Conservation (phyloP, 2,888 invertebrate genomes). For the Amphipyra tragopoginis region DNA sequence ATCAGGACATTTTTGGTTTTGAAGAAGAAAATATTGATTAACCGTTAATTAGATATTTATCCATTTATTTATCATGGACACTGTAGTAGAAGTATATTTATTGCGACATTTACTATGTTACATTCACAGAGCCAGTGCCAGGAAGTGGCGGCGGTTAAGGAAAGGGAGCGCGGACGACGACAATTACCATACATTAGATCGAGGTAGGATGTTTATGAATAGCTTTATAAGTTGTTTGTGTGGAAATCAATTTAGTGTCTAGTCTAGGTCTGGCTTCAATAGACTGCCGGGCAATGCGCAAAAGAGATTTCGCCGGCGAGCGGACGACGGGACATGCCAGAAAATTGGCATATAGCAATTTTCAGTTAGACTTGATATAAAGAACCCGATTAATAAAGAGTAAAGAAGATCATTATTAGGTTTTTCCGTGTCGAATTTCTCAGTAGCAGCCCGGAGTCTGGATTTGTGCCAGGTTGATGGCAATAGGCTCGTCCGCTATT, state of each 20-base stretch:
- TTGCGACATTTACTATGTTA: conserved; percentile 23
- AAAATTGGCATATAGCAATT: no score
- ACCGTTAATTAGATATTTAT: conserved; percentile 10
- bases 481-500: no score
- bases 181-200: conserved; percentile 56
- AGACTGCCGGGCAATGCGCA: background rate
- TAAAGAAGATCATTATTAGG: no score
- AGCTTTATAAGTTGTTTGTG: conserved; percentile 42
- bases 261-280: conserved; percentile 6
- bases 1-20: background rate
- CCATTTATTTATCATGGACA: conserved; percentile 24
- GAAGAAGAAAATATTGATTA: background rate
- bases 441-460: no score
- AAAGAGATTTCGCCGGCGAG: no score
- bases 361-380: no score
- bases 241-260: conserved; percentile 36
- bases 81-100: conserved; percentile 28
- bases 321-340: no score
- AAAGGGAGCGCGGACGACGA: conserved; percentile 51
- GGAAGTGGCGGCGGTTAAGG: conserved; percentile 45
- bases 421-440: no score
- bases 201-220: conserved; percentile 45
- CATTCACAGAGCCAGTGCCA: conserved; percentile 34
- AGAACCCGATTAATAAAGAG: no score
- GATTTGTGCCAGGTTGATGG: no score